Evolutionary conservation across 2,888 invertebrate species (phyloP), one percentile per base, ranked within the genome.

Genomic region (Nowickia ferox): DNA sequence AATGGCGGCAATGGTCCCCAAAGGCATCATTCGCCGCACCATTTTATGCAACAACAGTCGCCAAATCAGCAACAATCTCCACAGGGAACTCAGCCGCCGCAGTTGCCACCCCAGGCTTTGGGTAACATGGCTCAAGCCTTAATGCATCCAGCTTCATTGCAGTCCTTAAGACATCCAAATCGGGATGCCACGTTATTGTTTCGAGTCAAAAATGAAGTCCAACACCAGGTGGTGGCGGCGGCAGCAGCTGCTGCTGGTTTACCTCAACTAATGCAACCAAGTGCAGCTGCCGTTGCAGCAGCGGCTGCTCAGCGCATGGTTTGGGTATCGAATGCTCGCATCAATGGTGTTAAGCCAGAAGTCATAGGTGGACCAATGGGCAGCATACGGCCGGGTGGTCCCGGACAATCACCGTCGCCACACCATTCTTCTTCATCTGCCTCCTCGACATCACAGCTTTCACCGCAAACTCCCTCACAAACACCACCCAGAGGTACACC

Each of bases 281-380:
- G 90, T 2, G 91, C 91, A 13, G 88, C 89, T 48, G 89, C 88
- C 3, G 91, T 91, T 0, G 92, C 92, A 0, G 91, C 91, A 0
- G 92, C 92, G 15, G 92, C 91, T 9, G 92, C 91, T 19, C 93
- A 92, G 85, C 92, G 92, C 13, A 93, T 93, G 92, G 92, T 93
- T 6, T 95, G 95, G 95, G 94, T 94, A 42, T 93, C 94, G 42
- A 93, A 94, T 85, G 94, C 95, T 77, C 94, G 96, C 88, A 96
- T 96, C 87, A 96, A 96, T 91, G 96, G 96, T 87, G 96, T 96
- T 83, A 96, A 96, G 90, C 96, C 96, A n/a, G 97, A 97, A 92
- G 94, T 97, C 87, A 96, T 96, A 88, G 96, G 96, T 22, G 95
- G 95, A 1, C 93, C 91, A 13, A 88, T 92, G 61, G 91, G 91